Evolutionary conservation across 2,888 invertebrate species (phyloP), one percentile per base, ranked within the genome.

Genomic region (Drosophila paranaensis): DNA sequence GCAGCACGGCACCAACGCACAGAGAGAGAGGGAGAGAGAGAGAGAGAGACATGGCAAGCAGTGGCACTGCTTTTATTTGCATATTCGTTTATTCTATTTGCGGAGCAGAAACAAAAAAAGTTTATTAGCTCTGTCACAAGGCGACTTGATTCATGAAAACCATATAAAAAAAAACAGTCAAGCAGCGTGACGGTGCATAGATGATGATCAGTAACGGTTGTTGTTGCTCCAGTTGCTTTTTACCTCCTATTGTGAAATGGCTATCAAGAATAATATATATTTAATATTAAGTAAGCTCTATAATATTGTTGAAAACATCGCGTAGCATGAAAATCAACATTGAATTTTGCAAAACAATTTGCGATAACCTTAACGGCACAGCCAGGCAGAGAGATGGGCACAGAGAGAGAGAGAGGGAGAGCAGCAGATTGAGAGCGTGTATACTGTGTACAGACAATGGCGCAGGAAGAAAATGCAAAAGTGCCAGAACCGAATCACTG

Each of bases 311-410:
- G 53, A 68, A 72, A 84, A 66, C 69, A 74, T 60, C 60, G 33
- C 61, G 51, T 16, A 30, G 57, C 63, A 48, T 50, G 62, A 42
- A 67, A 69, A 65, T 66, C 55, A 73, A 48, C 77, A 81, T 78
- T 81, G 74, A 81, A 69, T 54, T 60, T 69, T 54, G 73, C 64
- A 79, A 82, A 78, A 68, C 69, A 64, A 69, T 72, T 82, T 60
- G 88, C 86, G 84, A 84, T 84, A 84, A 84, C 84, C 84, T 84
- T 78, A 84, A 57, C 53, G 50, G 54, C 61, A 60, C 50, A 33
- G 51, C 60, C 45, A 67, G 42, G 54, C 39, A 35, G 66, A 27
- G 9, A 27, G 6, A n/a, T n/a, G 13, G 39, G 25, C 14, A 27
- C 3, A 39, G 20, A 13, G 20, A 8, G 35, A 20, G 35, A 35